Evolutionary conservation across 1,140 invertebrate species (phyloP).

Genomic region (Zaprionus nigranus): DNA sequence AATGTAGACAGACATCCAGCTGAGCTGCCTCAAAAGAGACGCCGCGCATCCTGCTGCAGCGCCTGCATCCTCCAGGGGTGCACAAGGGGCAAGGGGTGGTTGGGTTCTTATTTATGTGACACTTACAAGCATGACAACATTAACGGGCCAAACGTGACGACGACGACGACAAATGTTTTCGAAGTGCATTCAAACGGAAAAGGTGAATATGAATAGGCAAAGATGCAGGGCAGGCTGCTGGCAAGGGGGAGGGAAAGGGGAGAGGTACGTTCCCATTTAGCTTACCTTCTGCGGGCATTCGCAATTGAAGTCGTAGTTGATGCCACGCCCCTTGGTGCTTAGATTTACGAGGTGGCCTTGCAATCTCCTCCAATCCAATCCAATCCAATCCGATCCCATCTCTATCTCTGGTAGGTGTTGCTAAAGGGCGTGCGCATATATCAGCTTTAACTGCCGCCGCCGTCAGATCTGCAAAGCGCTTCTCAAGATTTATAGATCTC

Average conservation of each 20-base stretch:
- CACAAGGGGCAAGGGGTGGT: conserved; percentile 6
- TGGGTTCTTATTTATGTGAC: conserved; percentile 62
- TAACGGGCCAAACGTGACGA: conserved; percentile 28
- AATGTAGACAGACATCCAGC: conserved; percentile 1
- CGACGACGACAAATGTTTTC: neutral
- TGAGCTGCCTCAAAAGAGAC: neutral
- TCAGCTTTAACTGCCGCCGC: conserved; percentile 5
- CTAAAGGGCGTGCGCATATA: conserved; percentile 1
- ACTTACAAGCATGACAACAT: conserved; percentile 55
- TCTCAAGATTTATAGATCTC: conserved; percentile 65
- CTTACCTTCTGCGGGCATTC: neutral
- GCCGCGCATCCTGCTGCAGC: conserved; percentile 10
- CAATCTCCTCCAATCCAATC: neutral
- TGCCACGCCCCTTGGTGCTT: conserved; percentile 25
- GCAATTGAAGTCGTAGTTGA: neutral
- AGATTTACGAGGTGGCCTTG: conserved; percentile 31
- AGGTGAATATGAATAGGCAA: conserved; percentile 2
- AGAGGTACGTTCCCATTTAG: neutral
- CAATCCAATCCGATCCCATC: neutral
- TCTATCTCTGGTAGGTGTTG: neutral
- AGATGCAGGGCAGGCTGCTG: neutral
- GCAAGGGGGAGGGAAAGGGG: neutral
- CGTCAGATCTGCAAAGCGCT: conserved; percentile 47
- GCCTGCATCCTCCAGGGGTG: conserved; percentile 1
- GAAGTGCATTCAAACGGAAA: conserved; percentile 21